Evolutionary conservation across 2,113 vertebrate species (phyloP).

Genomic region (Chauna torquata): DNA sequence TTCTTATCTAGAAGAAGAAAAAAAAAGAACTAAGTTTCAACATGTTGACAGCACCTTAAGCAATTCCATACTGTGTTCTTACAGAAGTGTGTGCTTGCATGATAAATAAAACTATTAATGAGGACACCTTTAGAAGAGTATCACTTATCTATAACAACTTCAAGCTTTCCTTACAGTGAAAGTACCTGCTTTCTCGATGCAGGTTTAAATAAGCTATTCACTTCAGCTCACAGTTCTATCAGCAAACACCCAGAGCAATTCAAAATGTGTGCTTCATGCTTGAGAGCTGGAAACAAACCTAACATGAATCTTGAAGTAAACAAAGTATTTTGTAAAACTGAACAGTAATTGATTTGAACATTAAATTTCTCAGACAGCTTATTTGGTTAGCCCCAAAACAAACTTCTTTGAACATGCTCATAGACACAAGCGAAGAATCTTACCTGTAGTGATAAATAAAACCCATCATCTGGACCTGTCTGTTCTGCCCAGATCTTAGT

Average conservation of each 20-base stretch:
- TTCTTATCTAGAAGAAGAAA: slow-evolving; percentile 84
- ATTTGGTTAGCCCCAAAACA: background rate
- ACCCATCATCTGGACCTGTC: slow-evolving; percentile 93
- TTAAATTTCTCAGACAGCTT: background rate
- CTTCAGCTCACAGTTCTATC: background rate
- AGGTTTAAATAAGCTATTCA: background rate
- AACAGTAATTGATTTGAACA: background rate
- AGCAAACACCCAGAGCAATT: background rate
- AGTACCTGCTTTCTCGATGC: background rate
- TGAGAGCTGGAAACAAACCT: accelerated
- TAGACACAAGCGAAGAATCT: background rate
- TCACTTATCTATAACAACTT: background rate
- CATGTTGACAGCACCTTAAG: accelerated
- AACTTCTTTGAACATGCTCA: background rate
- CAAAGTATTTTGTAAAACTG: background rate
- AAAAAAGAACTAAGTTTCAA: background rate
- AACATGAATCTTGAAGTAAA: background rate
- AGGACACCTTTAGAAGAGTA: background rate
- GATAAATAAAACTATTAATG: accelerated
- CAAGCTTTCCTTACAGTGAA: background rate
- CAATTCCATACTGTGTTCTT: background rate
- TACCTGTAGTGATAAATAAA: slow-evolving; percentile 91
- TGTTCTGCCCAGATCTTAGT: slow-evolving; percentile 95
- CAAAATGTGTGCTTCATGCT: background rate
- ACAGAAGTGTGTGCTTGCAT: background rate